These are phyloP conservation scores for Synanthedon andrenaeformis DNA, from an alignment of 2,888 invertebrate species.

Conservation along the genomic window DNA sequence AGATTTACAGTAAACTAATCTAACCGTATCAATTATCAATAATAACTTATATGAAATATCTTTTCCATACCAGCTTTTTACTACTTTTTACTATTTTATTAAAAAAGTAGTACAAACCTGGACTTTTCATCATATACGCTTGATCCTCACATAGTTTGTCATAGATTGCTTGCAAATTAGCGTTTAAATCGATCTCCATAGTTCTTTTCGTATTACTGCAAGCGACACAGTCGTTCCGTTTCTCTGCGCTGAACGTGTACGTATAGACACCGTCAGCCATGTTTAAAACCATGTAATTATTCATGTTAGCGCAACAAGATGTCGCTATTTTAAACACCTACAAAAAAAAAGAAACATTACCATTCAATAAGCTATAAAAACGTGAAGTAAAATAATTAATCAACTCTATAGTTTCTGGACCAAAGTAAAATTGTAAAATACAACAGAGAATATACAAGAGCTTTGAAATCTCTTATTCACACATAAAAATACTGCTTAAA, in stretches of 20 bases:
- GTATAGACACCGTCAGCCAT: conserved; percentile 96
- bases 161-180: conserved; percentile 84
- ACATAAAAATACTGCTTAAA: no score
- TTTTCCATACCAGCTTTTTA: no score
- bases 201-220: conserved; percentile 82
- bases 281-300: conserved; percentile 97
- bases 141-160: conserved; percentile 81
- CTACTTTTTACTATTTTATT: no score
- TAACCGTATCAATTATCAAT: no score
- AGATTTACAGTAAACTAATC: no score
- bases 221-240: conserved; percentile 86
- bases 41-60: no score
- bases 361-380: background rate
- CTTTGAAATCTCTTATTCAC: no score
- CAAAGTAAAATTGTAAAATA: no score
- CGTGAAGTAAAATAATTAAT: no score
- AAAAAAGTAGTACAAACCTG: conserved; percentile 66
- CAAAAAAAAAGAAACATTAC: conserved; percentile 1
- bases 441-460: no score
- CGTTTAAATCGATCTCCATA: conserved; percentile 69
- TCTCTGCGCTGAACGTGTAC: conserved; percentile 94
- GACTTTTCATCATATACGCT: conserved; percentile 91
- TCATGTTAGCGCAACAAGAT: conserved; percentile 88
- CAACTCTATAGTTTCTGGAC: no score
- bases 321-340: conserved; percentile 95